Base-by-base conservation (phyloP, 2,113 vertebrate genomes). In the Canis aureus region DNA sequence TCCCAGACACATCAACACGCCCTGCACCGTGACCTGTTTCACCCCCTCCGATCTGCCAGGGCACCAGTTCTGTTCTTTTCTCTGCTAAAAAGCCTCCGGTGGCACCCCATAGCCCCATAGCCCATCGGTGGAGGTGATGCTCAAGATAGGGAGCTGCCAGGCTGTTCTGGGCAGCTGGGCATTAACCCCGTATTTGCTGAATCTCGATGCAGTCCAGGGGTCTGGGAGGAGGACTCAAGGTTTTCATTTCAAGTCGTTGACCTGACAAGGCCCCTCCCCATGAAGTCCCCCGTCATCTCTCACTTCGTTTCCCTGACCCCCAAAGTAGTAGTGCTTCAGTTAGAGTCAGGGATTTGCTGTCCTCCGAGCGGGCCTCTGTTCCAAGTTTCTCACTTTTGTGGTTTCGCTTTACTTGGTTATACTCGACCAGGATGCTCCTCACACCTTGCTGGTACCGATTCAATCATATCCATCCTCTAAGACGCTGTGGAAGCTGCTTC, bases 11-110 rank as follows among this genome's bases (percentile, higher is more conserved):
- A 32, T 29, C 73, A 76, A 27, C 1, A 27, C 17, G 17, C 32
- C 49, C 53, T 60, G 27, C 7, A 23, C 15, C 19, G 53, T 88
- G 81, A 89, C 67, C 66, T 20, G 76, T 43, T 32, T 35, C 16
- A 23, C 23, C 32, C 67, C 76, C 9, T 91, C 79, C 23, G 2
- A 62, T 79, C n/a, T 80, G 7, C 59, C 89, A 79, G 49, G 84
- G 6, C 20, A 43, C 76, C 60, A 19, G 4, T 16, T 82, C 66
- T 78, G 35, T 80, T 62, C 57, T 92, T 92, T 91, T 35, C 59
- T 97, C 13, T 87, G 88, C 22, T 35, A 92, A 86, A 90, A 93
- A 81, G 71, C 88, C 64, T 94, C 67, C 76, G 57, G 27, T 71
- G 93, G 80, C 55, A 22, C 51, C 60, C 69, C 59, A 62, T 19